Base-by-base conservation (phyloP, 1,140 invertebrate species). In the Brachystomella parvula region DNA sequence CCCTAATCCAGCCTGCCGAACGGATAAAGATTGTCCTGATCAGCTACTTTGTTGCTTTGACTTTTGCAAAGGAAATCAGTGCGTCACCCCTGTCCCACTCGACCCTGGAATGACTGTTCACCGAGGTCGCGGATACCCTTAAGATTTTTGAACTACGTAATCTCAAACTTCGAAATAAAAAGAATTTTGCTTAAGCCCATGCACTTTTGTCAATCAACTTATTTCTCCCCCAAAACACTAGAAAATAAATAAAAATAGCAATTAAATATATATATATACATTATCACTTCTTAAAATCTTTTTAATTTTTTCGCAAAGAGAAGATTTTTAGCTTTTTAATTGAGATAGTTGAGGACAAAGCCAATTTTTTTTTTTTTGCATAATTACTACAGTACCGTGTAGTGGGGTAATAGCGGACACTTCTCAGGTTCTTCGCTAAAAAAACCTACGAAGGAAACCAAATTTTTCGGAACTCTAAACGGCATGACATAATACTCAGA, bases 91-190 rank as follows among this genome's bases (percentile, higher is more conserved):
- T 3, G 33, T 26, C 9, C 12, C 58, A 9, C 29, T 60, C 12
- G 58, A 60, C 58, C 58, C 32, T 28, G 58, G 58, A 60, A 31
- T 60, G 58, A 30, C 58, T 9, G 9, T 19, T n/a, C 58, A 60
- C 32, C 58, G 29, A 12, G 58, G 58, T 15, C 29, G 26, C 19
- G 58, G 58, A 15, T 60, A 28, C 30, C 12, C 29, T 32, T 60
- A 60, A 60, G 12, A 21, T 57, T n/a, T n/a, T n/a, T n/a, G n/a
- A n/a, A 47, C 21, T 47, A 47, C 15, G 44, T 21, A 15, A 47
- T 47, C 15, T 21, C 15, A 47, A 47, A 21, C 15, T 15, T 21
- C 21, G 21, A 47, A 21, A 47, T 15, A 47, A 15, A 15, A 15
- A 21, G 44, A 47, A 15, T 47, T 21, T 21, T 47, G 15, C 21